Base-by-base conservation (phyloP, 2,888 invertebrate species). In the Scaptomyza reducta region DNA sequence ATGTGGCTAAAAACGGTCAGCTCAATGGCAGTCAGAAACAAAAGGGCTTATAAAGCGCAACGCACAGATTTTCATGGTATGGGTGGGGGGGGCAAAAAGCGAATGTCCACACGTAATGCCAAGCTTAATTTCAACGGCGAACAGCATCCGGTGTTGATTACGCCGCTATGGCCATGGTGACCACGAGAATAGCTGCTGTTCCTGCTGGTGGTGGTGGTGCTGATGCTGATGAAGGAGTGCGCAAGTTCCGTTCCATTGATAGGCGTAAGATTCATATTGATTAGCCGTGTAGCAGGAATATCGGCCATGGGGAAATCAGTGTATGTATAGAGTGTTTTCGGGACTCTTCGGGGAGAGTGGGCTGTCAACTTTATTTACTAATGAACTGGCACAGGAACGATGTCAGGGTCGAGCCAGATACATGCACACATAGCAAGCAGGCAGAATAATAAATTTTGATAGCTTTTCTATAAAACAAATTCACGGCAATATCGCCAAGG, bases 331-430 rank as follows among this genome's bases (percentile, higher is more conserved):
- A 60, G 38, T 29, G 14, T 9, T 13, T 2, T 29, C n/a, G 27
- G 42, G 35, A 18, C 18, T 49, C 49, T 45, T 10, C 1, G 9
- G 45, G 25, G 14, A 2, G 9, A 0, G 31, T 10, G 31, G 9
- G 65, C 79, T 78, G 87, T 85, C 82, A 87, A 82, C 86, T 85
- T 81, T 81, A 72, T 85, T 83, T 79, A 77, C 86, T 87, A 83
- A 83, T 83, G 86, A 83, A 87, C 86, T 78, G 70, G 70, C 51
- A 59, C 60, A 44, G 38, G 38, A n/a, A 27, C 31, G 47, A 40
- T n/a, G 59, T 50, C 59, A 49, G 47, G 47, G 47, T 45, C 29
- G 40, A 45, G 35, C 53, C 49, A 61, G 31, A 47, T 38, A 38
- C 38, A 40, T 9, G 16, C 14, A 38, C 3, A 38, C 3, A 14